Evolutionary conservation across 2,888 invertebrate species (phyloP), one percentile per base, ranked within the genome.

Genomic region (Lordiphosa fenestrarum): DNA sequence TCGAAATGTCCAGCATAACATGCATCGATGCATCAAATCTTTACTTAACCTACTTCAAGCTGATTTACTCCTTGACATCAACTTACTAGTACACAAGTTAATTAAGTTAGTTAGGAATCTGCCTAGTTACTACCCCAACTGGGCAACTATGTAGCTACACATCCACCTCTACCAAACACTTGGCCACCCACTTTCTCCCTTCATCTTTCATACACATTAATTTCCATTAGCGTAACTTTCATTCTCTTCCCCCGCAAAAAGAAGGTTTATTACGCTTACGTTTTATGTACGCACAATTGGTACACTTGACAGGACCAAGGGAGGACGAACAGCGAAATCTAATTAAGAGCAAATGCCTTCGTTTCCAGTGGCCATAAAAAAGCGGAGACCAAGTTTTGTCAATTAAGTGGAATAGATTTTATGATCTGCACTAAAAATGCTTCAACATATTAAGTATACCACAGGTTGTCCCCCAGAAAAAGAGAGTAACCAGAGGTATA

Each of bases 221-320:
- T 78, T 82, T 82, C 66, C 75, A 74, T 82, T 76, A 76, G 69
- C 52, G 53, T 39, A 36, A 46, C 55, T 46, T 47, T 57, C 53
- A 53, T 30, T 30, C 30, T 9, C 57, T 52, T 48, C 56, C 39
- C 44, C 41, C 36, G 30, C 15, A 39, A 62, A 33, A 25, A 60
- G 55, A 73, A 70, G 55, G 76, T 80, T 77, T 77, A 77, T 61
- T 76, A 65, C 61, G 53, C 54, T 58, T 47, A 72, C 83, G 68
- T 75, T 77, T 77, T 70, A 76, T 78, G 65, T 30, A 33, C 21
- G 53, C 41, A 54, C 66, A 64, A 74, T 63, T 59, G 69, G 63
- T 21, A 37, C 64, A 71, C 71, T 71, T 74, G 71, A 71, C 44
- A 51, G 39, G 42, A 36, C 23, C 15, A 33, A 25, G 13, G 25